Evolutionary conservation across 2,113 vertebrate species (phyloP).

Genomic region (Electrona antarctica): DNA sequence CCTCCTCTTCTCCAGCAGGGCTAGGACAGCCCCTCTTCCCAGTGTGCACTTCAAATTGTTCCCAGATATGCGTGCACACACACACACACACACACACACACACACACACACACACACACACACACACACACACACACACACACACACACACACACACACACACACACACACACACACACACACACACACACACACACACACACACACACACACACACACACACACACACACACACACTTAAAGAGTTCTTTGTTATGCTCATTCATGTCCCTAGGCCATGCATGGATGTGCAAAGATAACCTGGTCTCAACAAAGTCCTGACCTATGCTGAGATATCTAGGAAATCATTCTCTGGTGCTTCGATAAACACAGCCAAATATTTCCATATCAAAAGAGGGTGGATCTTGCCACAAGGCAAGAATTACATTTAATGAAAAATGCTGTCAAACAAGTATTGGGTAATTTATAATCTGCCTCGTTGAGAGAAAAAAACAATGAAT

Average conservation of each 20-base stretch:
- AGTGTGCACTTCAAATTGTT: conserved; percentile 40
- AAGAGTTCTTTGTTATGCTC: conserved; percentile 31
- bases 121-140: conserved; percentile 35
- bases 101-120: conserved; percentile 36
- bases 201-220: conserved; percentile 31
- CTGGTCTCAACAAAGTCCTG: too few species aligned
- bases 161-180: conserved; percentile 30
- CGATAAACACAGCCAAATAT: conserved; percentile 16
- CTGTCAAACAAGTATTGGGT: background rate
- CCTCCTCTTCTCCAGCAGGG: background rate
- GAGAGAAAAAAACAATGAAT: too few species aligned
- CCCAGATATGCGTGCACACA: conserved; percentile 39
- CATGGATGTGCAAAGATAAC: conserved; percentile 13
- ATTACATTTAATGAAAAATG: background rate
- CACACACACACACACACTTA: conserved; percentile 27
- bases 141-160: conserved; percentile 31
- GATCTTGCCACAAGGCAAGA: conserved; percentile 28
- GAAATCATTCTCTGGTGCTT: conserved; percentile 8
- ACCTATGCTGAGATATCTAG: too few species aligned
- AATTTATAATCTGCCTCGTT: too few species aligned
- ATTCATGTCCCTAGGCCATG: conserved; percentile 40
- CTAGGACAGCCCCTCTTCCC: conserved; percentile 19
- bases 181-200: conserved; percentile 39
- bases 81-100: conserved; percentile 26
- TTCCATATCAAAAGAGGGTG: conserved; percentile 25